A percentile compares a stretch with the other conserved stretches of the same genome.
phyloP scores from a whole-genome alignment of 2,797 vertebrate genomes.

The Leucoraja ocellata region DNA sequence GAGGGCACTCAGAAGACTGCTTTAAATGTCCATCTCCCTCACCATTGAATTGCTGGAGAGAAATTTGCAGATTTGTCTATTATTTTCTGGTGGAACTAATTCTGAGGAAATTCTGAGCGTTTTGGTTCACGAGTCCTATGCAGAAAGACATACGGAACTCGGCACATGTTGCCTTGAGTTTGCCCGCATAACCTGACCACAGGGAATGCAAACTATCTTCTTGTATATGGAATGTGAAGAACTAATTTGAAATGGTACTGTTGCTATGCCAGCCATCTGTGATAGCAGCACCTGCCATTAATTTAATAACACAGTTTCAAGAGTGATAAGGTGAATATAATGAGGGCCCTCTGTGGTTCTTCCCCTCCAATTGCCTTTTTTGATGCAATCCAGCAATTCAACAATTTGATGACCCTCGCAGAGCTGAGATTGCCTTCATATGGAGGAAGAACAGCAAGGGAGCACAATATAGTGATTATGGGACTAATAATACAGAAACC shows the following conservation, averaged over 20 bases:
- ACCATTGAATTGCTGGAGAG: background rate
- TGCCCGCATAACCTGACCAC: too few relatives aligned
- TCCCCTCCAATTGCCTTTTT: background rate
- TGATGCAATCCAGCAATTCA: background rate
- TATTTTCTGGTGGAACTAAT: background rate
- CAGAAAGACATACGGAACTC: background rate
- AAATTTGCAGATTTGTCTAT: background rate
- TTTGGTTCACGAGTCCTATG: background rate
- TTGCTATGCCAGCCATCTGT: background rate
- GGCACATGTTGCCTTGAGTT: background rate
- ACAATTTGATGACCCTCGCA: background rate
- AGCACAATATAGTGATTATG: background rate
- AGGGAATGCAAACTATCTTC: background rate
- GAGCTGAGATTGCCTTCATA: background rate
- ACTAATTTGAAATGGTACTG: background rate
- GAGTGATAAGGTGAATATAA: background rate
- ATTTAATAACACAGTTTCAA: background rate
- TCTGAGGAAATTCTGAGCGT: background rate
- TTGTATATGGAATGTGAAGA: background rate
- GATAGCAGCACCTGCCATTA: background rate
- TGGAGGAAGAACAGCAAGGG: background rate
- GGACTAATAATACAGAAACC: background rate
- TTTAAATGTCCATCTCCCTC: background rate
- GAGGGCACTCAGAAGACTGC: too few relatives aligned
- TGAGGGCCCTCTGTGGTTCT: background rate